These are phyloP conservation scores for Caranx ignobilis DNA, from an alignment of 2,113 vertebrate genomes.

Conservation along the genomic window DNA sequence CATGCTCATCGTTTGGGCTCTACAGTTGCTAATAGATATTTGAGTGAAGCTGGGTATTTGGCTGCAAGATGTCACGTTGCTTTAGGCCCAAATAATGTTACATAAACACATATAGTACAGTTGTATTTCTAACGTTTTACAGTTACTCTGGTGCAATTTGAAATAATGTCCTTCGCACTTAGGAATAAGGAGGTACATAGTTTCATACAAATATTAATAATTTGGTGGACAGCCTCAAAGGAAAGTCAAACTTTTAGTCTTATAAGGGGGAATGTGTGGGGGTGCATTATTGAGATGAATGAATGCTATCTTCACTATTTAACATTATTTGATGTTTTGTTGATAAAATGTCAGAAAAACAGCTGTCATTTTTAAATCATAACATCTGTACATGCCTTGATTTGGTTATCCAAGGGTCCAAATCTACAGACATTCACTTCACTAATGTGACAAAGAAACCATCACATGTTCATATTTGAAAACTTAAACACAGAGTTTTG, in stretches of 20 bases:
- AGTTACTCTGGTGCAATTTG: slow-evolving; percentile 1
- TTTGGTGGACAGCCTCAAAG: not conserved
- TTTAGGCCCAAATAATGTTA: slow-evolving; percentile 62
- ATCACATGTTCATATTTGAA: not conserved
- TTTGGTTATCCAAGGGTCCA: not conserved
- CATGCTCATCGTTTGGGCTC: slow-evolving; percentile 9
- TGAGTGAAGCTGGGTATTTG: slow-evolving; percentile 21
- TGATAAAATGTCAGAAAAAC: not conserved
- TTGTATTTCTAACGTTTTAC: slow-evolving; percentile 29
- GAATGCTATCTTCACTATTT: not conserved
- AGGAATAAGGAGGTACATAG: not conserved
- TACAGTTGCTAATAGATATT: not conserved
- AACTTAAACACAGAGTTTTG: too few species aligned
- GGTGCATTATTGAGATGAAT: not conserved
- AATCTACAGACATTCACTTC: not conserved
- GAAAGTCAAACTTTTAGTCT: not conserved
- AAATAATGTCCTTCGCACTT: not conserved
- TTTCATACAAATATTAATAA: not conserved
- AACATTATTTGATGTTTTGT: not conserved
- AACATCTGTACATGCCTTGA: too few species aligned
- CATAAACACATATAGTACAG: slow-evolving; percentile 58
- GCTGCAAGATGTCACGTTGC: slow-evolving; percentile 45
- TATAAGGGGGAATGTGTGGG: not conserved
- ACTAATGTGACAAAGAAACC: not conserved
- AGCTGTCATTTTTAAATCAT: too few species aligned